Evolutionary conservation across 2,888 invertebrate species (phyloP).

Genomic region (Tinea semifulvella): DNA sequence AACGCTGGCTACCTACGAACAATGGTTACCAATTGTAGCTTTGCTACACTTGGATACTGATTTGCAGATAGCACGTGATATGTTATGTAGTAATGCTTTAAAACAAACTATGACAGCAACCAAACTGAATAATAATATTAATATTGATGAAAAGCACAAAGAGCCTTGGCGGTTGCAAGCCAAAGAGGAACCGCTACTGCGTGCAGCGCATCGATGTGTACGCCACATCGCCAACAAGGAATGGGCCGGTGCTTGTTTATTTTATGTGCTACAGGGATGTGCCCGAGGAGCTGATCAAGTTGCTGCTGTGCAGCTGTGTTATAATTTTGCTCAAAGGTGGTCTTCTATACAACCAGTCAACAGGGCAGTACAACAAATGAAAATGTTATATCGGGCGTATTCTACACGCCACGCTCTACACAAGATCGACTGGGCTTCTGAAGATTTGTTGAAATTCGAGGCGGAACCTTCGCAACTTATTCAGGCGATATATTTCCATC

Average conservation of each 20-base stretch:
- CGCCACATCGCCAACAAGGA: constrained; percentile 60
- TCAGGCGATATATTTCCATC: constrained; percentile 51
- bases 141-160: constrained; percentile 34
- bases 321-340: constrained; percentile 61
- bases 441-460: constrained; percentile 49
- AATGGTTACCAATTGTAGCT: constrained; percentile 51
- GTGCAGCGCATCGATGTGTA: constrained; percentile 57
- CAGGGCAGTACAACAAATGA: constrained; percentile 58
- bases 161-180: constrained; percentile 52
- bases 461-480: constrained; percentile 58
- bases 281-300: constrained; percentile 62
- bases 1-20: constrained; percentile 56
- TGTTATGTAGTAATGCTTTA: constrained; percentile 62
- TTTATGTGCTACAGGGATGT: constrained; percentile 58
- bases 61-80: constrained; percentile 54
- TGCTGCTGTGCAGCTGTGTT: constrained; percentile 57
- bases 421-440: constrained; percentile 57
- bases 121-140: constrained; percentile 34
- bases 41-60: constrained; percentile 49
- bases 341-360: constrained; percentile 55
- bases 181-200: constrained; percentile 50
- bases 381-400: constrained; percentile 50
- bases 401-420: constrained; percentile 55
- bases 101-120: constrained; percentile 62
- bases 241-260: constrained; percentile 63